Conservation (phyloP, 2,113 vertebrate genomes). For the Plectropomus leopardus region DNA sequence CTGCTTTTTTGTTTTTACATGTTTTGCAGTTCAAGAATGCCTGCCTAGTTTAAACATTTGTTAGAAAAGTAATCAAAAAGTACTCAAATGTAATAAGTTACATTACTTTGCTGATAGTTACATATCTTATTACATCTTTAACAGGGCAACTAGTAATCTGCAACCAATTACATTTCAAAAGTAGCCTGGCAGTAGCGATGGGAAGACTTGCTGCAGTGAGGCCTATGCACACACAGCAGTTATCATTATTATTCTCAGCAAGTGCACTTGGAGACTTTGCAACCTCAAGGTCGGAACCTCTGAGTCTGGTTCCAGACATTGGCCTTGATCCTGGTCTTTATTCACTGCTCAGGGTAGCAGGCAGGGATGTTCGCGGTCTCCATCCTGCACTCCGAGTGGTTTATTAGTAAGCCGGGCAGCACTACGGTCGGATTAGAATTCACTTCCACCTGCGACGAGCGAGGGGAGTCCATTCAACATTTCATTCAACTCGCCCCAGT, state of each 20-base stretch:
- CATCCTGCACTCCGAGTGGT: conserved; percentile 48
- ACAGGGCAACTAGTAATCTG: no score
- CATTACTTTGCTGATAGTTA: no score
- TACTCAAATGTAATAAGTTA: no score
- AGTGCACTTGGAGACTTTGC: conserved; percentile 17
- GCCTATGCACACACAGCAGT: conserved; percentile 1
- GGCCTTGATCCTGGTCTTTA: conserved; percentile 56
- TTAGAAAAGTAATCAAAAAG: no score
- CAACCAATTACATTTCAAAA: no score
- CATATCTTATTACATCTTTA: no score
- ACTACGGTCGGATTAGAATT: conserved; percentile 65
- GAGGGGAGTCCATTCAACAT: conserved; percentile 59
- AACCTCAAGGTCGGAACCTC: conserved; percentile 46
- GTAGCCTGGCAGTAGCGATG: background rate
- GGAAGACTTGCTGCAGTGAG: background rate
- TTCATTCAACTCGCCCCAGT: conserved; percentile 50
- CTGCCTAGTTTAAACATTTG: no score
- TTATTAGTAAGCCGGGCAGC: conserved; percentile 66
- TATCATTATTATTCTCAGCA: conserved; percentile 48
- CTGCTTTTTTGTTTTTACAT: no score
- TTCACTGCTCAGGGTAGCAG: conserved; percentile 35
- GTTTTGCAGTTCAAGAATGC: no score
- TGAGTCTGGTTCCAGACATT: conserved; percentile 26
- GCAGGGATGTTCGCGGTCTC: background rate
- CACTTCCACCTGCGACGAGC: conserved; percentile 48